These are phyloP conservation scores for Buathra laborator DNA, from an alignment of 2,888 invertebrate genomes.

Conservation along the genomic window DNA sequence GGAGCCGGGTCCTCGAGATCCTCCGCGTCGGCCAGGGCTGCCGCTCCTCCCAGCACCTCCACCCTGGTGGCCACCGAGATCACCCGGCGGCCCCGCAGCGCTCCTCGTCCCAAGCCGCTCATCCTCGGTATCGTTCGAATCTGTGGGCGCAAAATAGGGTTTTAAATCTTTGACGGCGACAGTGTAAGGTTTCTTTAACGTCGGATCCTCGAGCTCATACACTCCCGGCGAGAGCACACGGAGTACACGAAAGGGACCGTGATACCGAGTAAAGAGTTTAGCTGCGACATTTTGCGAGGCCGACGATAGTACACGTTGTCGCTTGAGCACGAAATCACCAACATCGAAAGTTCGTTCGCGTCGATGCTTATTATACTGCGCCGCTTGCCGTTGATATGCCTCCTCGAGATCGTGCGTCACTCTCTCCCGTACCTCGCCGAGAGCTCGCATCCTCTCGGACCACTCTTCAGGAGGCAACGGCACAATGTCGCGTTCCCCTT, in stretches of 20 bases:
- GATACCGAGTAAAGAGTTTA: not conserved
- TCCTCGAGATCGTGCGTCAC: constrained; percentile 5
- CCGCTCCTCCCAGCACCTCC: too few species aligned
- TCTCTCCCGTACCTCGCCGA: not conserved
- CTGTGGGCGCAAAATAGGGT: too few species aligned
- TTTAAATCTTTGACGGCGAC: too few species aligned
- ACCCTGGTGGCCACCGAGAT: too few species aligned
- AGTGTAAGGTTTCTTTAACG: too few species aligned
- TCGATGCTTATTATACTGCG: not conserved
- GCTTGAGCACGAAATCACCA: not conserved
- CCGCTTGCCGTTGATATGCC: not conserved
- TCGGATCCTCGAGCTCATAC: not conserved
- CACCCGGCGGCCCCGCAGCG: too few species aligned
- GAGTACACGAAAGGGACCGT: not conserved
- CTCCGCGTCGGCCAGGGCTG: too few species aligned
- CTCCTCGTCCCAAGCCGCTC: too few species aligned
- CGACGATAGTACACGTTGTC: constrained; percentile 4
- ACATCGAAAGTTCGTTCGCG: not conserved
- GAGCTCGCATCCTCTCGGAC: not conserved
- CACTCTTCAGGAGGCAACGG: constrained; percentile 10
- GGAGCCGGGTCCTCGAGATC: too few species aligned
- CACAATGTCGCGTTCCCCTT: not conserved
- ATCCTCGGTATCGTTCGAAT: too few species aligned
- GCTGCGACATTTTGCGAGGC: constrained; percentile 10
- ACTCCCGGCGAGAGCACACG: not conserved